Evolutionary conservation across 2,113 vertebrate species (phyloP), one percentile per base, ranked within the genome.

Genomic region (Percina caprodes): DNA sequence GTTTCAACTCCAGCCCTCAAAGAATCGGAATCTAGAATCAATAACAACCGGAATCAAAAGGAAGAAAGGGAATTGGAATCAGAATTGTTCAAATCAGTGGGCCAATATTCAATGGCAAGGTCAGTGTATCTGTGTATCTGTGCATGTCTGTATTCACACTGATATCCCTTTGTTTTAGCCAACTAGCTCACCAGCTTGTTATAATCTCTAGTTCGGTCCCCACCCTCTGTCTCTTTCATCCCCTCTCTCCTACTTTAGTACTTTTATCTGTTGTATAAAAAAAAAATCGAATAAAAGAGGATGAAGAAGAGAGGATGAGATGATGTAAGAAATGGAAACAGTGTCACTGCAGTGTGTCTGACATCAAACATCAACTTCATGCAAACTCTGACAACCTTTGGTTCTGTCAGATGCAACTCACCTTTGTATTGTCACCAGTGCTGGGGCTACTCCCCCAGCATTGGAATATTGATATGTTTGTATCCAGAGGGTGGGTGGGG

Each of bases 251-350:
- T 21, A 0, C 39, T 48, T 68, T 16, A 62, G 45, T 6, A 21
- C 16, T 23, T 45, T 4, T 77, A 46, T 39, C 30, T 70, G 59
- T 26, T 65, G 56, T 61, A n/a, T n/a, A n/a, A n/a, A 59, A 45
- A 76, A 51, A 52, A 69, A 8, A 61, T n/a, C 39, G 6, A 26
- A 74, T 48, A 19, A 45, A 66, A 60, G 6, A 35, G n/a, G 26
- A 24, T 49, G 24, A 18, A 42, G 9, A 42, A 11, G n/a, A 79
- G 55, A 76, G 2, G 21, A 65, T 6, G 19, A n/a, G 24, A 58
- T 86, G 86, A 80, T 89, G 80, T 58, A 79, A 89, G 58, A 39
- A 85, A 67, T 0, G 75, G 69, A 83, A 89, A 88, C 63, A 49
- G 42, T 63, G 56, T 56, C 54, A 11, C 46, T 42, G 26, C 82